Conservation (phyloP, 2,888 invertebrate genomes). For the Drosophila robusta region DNA sequence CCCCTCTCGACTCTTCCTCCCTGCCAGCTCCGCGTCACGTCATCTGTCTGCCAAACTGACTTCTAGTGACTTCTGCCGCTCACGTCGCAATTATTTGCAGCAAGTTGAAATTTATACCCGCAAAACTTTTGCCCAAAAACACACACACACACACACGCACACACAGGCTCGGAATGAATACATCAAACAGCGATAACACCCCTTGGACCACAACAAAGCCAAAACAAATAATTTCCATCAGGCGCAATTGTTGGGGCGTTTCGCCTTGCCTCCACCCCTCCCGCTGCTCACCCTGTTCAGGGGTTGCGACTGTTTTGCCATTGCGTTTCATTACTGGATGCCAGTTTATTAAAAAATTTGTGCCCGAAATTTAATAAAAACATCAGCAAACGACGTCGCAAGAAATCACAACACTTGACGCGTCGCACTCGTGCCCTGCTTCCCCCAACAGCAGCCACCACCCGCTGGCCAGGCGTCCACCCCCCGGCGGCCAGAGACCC, state of each 20-base stretch:
- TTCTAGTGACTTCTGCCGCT: constrained; percentile 59
- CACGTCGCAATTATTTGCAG: constrained; percentile 79
- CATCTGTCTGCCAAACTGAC: constrained; percentile 64
- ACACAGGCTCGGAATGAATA: constrained; percentile 57
- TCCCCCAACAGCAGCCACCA: neutral
- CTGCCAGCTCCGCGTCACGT: constrained; percentile 20
- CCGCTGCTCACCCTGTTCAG: constrained; percentile 1
- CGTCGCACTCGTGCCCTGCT: constrained; percentile 4
- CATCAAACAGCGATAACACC: constrained; percentile 58
- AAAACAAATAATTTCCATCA: constrained; percentile 72
- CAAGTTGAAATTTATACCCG: constrained; percentile 72
- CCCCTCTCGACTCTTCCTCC: too few species aligned
- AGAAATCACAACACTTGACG: constrained; percentile 69
- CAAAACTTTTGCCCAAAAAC: constrained; percentile 43
- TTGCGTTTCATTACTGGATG: constrained; percentile 58
- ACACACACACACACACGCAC: neutral
- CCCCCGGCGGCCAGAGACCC: constrained; percentile 4
- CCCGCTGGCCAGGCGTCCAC: constrained; percentile 7
- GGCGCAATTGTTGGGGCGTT: constrained; percentile 60
- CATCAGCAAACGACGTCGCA: constrained; percentile 47
- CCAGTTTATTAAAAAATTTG: constrained; percentile 79
- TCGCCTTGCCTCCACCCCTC: neutral
- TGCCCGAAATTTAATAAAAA: constrained; percentile 76
- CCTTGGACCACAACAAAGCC: constrained; percentile 57
- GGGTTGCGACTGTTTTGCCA: constrained; percentile 19